These are phyloP conservation scores for Erethizon dorsatum DNA, from an alignment of 2,797 vertebrate species.

Conservation along the genomic window DNA sequence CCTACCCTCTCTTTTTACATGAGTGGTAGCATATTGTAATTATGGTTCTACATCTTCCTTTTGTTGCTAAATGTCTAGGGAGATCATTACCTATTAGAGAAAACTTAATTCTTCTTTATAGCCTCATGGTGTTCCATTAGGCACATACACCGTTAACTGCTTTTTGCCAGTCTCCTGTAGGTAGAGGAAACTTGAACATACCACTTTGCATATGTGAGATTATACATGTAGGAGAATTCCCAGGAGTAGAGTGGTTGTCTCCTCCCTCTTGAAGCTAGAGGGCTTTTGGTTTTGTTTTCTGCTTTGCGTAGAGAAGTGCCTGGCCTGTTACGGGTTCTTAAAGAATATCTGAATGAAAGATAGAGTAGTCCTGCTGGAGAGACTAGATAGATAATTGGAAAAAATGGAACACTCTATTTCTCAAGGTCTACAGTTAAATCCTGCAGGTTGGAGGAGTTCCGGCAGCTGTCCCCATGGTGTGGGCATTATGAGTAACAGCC, in stretches of 20 bases:
- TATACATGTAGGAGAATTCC: background rate
- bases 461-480: background rate
- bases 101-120: background rate
- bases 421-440: background rate
- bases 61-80: constrained; percentile 7
- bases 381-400: background rate
- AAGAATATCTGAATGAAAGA: background rate
- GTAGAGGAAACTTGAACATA: background rate
- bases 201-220: background rate
- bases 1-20: background rate
- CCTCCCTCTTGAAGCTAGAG: background rate
- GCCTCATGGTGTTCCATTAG: background rate
- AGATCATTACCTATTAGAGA: background rate
- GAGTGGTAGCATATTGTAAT: background rate
- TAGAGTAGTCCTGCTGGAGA: background rate
- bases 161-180: background rate
- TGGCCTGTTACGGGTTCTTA: background rate
- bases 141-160: background rate
- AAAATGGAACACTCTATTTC: background rate
- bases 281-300: constrained; percentile 15
- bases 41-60: background rate
- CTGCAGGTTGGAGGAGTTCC: background rate
- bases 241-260: background rate
- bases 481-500: background rate
- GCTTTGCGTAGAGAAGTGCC: background rate